Conservation (phyloP, 1,140 invertebrate genomes). For the Ceratina australensis region DNA sequence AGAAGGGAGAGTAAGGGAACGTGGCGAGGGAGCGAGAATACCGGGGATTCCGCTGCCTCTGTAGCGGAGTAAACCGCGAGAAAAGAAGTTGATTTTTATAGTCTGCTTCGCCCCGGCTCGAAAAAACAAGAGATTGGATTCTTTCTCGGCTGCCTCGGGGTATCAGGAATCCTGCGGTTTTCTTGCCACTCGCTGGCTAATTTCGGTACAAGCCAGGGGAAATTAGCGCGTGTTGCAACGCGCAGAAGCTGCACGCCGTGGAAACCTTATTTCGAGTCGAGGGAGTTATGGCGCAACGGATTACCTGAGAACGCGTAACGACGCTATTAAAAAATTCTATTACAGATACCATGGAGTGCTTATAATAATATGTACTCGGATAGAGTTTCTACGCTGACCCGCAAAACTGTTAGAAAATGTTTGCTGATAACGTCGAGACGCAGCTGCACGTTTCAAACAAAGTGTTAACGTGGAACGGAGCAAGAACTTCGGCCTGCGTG, state of each 20-base stretch:
- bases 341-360: too few relatives aligned
- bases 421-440: not conserved
- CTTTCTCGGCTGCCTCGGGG: not conserved
- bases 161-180: constrained; percentile 9
- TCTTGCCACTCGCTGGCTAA: not conserved
- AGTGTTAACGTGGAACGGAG: constrained; percentile 4
- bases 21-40: not conserved
- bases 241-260: not conserved
- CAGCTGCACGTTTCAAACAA: constrained; percentile 19
- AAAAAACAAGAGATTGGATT: constrained; percentile 11
- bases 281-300: too few relatives aligned
- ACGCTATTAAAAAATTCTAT: too few relatives aligned
- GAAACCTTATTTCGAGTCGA: not conserved
- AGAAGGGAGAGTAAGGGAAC: not conserved
- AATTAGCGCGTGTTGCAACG: constrained; percentile 8
- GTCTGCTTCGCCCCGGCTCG: not conserved
- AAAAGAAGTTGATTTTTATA: not conserved
- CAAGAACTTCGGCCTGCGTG: not conserved
- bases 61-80: not conserved
- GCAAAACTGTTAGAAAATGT: not conserved
- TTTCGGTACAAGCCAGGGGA: not conserved
- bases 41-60: not conserved
- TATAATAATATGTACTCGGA: too few relatives aligned
- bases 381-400: too few relatives aligned
- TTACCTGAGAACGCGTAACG: too few relatives aligned